Conservation (phyloP, 2,797 vertebrate genomes). For the Pseudochromis fuscus region DNA sequence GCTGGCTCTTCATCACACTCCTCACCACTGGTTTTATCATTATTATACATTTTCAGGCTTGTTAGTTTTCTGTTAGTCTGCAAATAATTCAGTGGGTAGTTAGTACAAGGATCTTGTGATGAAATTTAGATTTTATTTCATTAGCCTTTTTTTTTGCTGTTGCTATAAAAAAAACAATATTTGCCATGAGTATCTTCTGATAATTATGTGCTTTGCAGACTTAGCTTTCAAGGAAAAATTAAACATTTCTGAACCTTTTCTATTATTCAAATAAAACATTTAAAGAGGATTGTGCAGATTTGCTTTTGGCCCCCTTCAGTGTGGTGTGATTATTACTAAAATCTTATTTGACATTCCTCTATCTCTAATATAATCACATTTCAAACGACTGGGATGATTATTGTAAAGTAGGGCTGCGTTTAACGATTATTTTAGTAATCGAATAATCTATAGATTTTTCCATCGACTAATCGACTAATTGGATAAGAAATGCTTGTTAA, state of each 20-base stretch:
- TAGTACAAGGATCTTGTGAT: conserved; percentile 4
- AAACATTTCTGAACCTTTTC: conserved; percentile 17
- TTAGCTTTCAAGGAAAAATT: neutral
- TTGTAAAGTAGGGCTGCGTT: too few species aligned
- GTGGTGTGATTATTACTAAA: neutral
- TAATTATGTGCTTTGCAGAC: conserved; percentile 1
- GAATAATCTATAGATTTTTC: too few species aligned
- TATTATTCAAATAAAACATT: conserved; percentile 11
- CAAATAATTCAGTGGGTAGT: neutral
- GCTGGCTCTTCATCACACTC: too few species aligned
- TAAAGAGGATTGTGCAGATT: neutral
- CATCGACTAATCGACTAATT: too few species aligned
- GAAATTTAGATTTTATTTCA: conserved; percentile 7
- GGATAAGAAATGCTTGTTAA: too few species aligned
- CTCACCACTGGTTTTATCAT: too few species aligned
- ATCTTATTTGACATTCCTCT: conserved; percentile 17
- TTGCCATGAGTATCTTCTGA: conserved; percentile 1
- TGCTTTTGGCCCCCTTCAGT: too few species aligned
- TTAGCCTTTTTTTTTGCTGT: neutral
- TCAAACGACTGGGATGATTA: neutral
- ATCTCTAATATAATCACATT: conserved; percentile 5
- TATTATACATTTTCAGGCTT: neutral
- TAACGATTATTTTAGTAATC: too few species aligned
- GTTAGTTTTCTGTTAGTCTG: neutral
- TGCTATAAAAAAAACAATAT: neutral